A percentile compares a stretch with the other conserved stretches of the same genome.
Conservation (phyloP, 1,140 invertebrate species). For the Orchestia grillus region DNA sequence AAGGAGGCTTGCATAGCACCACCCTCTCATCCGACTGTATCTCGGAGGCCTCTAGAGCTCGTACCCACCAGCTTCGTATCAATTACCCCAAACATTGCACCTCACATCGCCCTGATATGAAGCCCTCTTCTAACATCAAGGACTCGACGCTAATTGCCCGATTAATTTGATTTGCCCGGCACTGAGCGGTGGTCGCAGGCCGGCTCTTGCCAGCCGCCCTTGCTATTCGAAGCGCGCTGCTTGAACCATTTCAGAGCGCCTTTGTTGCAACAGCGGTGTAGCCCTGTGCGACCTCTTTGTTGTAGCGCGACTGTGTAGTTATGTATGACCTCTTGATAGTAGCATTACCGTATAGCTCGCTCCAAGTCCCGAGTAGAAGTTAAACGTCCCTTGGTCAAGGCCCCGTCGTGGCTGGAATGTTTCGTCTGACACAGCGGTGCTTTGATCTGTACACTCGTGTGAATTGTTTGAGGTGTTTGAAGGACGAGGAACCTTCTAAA, state of each 20-base stretch:
- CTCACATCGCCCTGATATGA: conserved; percentile 21
- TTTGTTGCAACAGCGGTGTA: background rate
- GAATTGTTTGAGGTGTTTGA: too few species aligned
- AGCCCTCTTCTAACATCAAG: conserved; percentile 46
- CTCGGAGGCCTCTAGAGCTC: background rate
- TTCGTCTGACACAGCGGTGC: too few species aligned
- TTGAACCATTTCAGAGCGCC: background rate
- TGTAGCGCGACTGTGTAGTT: background rate
- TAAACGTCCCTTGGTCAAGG: too few species aligned
- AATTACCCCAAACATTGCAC: conserved; percentile 29
- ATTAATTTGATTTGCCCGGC: conserved; percentile 9
- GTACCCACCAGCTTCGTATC: background rate
- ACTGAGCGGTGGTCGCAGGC: background rate
- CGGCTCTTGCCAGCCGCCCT: background rate
- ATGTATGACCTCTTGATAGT: background rate
- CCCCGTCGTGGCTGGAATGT: too few species aligned
- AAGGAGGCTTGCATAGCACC: background rate
- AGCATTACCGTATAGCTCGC: too few species aligned
- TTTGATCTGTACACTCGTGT: too few species aligned
- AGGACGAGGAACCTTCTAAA: too few species aligned
- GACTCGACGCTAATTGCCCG: conserved; percentile 17
- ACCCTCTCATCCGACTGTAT: too few species aligned
- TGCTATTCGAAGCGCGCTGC: background rate
- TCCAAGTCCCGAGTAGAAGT: too few species aligned
- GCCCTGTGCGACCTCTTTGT: background rate